Evolutionary conservation across 2,888 invertebrate species (phyloP), one percentile per base, ranked within the genome.

Genomic region (Limnephilus auricula): DNA sequence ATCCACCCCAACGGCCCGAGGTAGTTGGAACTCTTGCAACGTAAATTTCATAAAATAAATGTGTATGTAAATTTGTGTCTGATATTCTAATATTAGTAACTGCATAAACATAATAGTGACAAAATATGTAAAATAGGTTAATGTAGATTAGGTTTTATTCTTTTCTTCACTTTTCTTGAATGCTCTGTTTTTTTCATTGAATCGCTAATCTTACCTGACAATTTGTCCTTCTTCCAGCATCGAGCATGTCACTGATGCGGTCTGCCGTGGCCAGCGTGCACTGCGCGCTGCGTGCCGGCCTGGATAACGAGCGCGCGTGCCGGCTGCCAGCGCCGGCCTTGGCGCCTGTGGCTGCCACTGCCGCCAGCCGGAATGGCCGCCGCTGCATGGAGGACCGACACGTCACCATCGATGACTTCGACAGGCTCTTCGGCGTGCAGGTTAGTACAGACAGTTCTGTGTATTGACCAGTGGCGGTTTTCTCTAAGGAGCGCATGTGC

Each of bases 371-470:
- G 95, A 99, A 99, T 95, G 96, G 96, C 78, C 96, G 99, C 90
- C 96, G 99, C 91, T 97, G 97, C 94, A 99, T 99, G 99, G 99
- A 99, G 95, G 99, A 99, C 95, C 96, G 98, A 87, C 98, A 98
- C 94, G 97, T 98, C 5, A 97, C 98, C 94, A 96, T 99, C 92
- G 97, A 98, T 89, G 98, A 98, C 94, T 96, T 98, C 94, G 98
- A 98, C 94, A 96, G 97, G 32, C 96, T 98, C 93, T 98, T 98
- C 95, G 97, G 97, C 94, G 96, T 98, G 93, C 96, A 97, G 96
- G 98, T 98, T 94, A 94, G 25, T 65, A 65, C 65, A 9, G 25
- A 25, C 5, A 0, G 18, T 50, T 50, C 13, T 50, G 45, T 80
- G 45, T 13, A 45, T 40, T 40, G 40, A 40, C 40, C 40, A 40